Percentiles rank a stretch among this genome's conserved stretches.
Evolutionary conservation across 1,140 invertebrate genomes (phyloP).

Genomic region (Tribolium madens): DNA sequence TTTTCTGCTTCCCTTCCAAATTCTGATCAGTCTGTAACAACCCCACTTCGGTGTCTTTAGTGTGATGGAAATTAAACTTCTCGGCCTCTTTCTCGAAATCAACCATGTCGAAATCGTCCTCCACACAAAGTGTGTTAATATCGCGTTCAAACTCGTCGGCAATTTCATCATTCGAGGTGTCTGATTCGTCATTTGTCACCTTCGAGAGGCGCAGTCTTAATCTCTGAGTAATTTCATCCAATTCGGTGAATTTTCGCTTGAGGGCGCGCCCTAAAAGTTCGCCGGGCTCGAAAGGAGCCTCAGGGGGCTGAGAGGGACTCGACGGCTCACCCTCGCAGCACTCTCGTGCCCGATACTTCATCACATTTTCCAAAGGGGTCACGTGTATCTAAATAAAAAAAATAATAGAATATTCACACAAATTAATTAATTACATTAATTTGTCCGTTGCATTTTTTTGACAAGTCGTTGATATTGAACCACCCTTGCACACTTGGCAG

Average conservation of each 20-base stretch:
- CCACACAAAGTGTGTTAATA: constrained; percentile 65
- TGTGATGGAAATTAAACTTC: constrained; percentile 50
- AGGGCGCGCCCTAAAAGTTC: constrained; percentile 65
- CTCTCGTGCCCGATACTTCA: constrained; percentile 33
- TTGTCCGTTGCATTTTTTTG: constrained; percentile 72
- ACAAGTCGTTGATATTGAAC: constrained; percentile 75
- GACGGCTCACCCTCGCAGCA: constrained; percentile 34
- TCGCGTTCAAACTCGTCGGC: constrained; percentile 71
- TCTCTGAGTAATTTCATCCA: constrained; percentile 74
- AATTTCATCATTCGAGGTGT: constrained; percentile 67
- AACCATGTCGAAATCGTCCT: constrained; percentile 62
- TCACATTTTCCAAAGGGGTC: constrained; percentile 68
- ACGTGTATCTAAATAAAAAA: constrained; percentile 65
- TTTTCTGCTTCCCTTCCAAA: constrained; percentile 56
- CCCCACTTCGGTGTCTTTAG: constrained; percentile 25
- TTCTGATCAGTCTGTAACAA: constrained; percentile 46
- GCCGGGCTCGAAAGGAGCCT: constrained; percentile 42
- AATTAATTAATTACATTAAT: constrained; percentile 67
- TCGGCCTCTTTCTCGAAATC: constrained; percentile 59
- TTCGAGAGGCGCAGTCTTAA: constrained; percentile 70
- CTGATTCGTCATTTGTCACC: constrained; percentile 70
- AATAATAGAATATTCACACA: not conserved
- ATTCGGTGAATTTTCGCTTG: constrained; percentile 73
- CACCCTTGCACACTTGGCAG: constrained; percentile 70
- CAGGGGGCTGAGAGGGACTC: constrained; percentile 2